A percentile compares a stretch with the other conserved stretches of the same genome.
Conservation (phyloP, 2,113 vertebrate genomes). For the Leucosticte australis region DNA sequence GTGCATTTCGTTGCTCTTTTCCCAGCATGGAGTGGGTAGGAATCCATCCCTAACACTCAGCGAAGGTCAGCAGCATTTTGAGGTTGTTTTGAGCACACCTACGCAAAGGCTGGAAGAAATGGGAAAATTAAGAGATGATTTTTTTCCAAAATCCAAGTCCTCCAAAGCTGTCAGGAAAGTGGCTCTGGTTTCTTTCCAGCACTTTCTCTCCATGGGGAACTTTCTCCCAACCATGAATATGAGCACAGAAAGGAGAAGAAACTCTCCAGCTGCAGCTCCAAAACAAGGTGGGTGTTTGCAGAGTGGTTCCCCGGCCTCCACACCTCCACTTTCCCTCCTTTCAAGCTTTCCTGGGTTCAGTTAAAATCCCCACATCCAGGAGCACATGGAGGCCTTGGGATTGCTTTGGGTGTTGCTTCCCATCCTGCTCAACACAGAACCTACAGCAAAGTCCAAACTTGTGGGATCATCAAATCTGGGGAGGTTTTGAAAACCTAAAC, state of each 20-base stretch:
- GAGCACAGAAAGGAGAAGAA: neutral
- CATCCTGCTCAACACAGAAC: fast-evolving
- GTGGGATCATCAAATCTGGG: neutral
- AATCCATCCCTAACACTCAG: neutral
- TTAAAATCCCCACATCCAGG: neutral
- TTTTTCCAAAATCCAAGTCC: neutral
- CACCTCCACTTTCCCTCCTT: neutral
- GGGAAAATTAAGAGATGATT: neutral
- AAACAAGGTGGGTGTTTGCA: neutral
- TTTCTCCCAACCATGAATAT: neutral
- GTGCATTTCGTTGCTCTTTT: neutral
- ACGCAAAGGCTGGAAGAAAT: neutral
- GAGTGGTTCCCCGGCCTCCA: fast-evolving
- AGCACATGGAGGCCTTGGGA: neutral
- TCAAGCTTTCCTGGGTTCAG: neutral
- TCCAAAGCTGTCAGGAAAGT: neutral
- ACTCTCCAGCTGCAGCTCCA: fast-evolving
- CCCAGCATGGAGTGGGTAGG: neutral
- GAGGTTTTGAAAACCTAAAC: neutral
- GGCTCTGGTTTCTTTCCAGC: neutral
- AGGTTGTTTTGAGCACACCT: neutral
- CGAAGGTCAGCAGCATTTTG: neutral
- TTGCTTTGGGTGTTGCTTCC: neutral
- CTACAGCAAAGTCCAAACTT: neutral
- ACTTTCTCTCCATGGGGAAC: neutral